These are phyloP conservation scores for Callyntrura sp. DNA, from an alignment of 2,888 invertebrate genomes.

Conservation along the genomic window DNA sequence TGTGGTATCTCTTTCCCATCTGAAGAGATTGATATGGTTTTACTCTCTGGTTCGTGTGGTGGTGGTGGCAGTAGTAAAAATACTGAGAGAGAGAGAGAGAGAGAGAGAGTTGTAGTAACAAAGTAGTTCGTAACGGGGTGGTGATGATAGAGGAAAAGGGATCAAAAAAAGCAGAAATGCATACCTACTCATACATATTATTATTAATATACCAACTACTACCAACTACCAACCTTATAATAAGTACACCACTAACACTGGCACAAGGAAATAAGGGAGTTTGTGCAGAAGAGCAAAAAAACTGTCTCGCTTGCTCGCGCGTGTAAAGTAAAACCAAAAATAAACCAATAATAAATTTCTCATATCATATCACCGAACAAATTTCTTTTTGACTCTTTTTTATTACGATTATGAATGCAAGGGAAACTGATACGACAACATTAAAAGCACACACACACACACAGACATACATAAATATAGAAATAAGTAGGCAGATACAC, in stretches of 20 bases:
- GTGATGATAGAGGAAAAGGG: slow-evolving; percentile 53
- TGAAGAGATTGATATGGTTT: slow-evolving; percentile 83
- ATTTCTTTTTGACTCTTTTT: slow-evolving; percentile 53
- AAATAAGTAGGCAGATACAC: slow-evolving; percentile 2
- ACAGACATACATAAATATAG: slow-evolving; percentile 17
- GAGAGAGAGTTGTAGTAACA: not conserved
- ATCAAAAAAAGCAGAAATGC: slow-evolving; percentile 60
- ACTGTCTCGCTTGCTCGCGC: not conserved
- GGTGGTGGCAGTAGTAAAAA: not conserved
- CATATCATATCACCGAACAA: slow-evolving; percentile 38
- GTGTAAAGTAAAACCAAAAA: slow-evolving; percentile 43
- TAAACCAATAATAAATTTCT: slow-evolving; percentile 61
- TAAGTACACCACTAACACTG: not conserved
- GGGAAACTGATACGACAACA: slow-evolving; percentile 57
- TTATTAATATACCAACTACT: not conserved
- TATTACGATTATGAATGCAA: slow-evolving; percentile 46
- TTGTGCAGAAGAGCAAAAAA: not conserved
- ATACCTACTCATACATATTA: not conserved
- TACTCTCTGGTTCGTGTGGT: slow-evolving; percentile 51
- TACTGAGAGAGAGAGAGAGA: too few species aligned
- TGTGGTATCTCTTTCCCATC: slow-evolving; percentile 82
- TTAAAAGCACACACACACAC: slow-evolving; percentile 33
- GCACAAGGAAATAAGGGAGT: not conserved
- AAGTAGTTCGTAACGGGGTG: too few species aligned
- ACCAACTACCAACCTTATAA: not conserved